Evolutionary conservation across 2,797 vertebrate species (phyloP).

Genomic region (Cirrhinus molitorella): DNA sequence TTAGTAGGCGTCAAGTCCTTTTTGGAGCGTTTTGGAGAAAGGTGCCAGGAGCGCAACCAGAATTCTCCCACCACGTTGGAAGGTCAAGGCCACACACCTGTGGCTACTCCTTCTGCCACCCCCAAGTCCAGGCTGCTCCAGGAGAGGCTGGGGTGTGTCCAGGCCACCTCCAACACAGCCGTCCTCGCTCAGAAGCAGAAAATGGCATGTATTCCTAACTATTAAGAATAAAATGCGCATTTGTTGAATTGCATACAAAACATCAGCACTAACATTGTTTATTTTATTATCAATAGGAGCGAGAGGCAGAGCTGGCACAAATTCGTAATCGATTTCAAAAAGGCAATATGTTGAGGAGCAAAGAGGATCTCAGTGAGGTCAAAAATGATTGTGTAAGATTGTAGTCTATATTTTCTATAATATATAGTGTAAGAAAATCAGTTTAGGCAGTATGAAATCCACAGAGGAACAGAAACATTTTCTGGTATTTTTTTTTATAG

Average conservation of each 20-base stretch:
- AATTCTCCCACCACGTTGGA: constrained; percentile 71
- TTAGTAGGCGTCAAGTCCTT: constrained; percentile 88
- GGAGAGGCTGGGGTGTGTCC: constrained; percentile 84
- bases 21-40: constrained; percentile 91
- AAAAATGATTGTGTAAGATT: constrained; percentile 57
- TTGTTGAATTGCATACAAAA: neutral
- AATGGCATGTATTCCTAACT: constrained; percentile 76
- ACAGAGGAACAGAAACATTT: neutral
- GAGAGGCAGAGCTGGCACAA: constrained; percentile 89
- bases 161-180: constrained; percentile 82
- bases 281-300: constrained; percentile 80
- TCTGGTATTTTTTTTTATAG: neutral
- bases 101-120: constrained; percentile 76
- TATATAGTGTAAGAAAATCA: neutral
- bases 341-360: constrained; percentile 80
- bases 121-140: constrained; percentile 88
- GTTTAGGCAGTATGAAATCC: neutral
- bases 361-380: constrained; percentile 69
- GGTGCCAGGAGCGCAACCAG: constrained; percentile 82
- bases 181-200: constrained; percentile 87
- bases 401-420: neutral
- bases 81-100: constrained; percentile 62
- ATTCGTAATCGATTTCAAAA: constrained; percentile 89
- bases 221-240: neutral
- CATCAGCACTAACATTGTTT: neutral